Conservation (phyloP, 1,140 invertebrate species). For the Capitella teleta region DNA sequence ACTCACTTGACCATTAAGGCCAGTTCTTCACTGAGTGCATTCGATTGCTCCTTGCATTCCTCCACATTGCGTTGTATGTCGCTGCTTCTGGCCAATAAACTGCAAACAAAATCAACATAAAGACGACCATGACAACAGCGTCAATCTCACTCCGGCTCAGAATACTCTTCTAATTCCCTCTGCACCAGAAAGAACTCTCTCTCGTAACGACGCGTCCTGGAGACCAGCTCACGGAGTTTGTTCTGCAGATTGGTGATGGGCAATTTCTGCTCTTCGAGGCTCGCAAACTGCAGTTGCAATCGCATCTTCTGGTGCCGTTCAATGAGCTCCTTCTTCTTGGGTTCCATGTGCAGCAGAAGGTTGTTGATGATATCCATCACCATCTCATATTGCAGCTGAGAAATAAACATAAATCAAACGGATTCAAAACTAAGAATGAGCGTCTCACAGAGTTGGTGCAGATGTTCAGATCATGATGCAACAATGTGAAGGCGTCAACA, state of each 20-base stretch:
- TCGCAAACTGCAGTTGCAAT: constrained; percentile 81
- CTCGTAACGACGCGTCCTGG: constrained; percentile 69
- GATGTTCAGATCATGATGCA: constrained; percentile 95
- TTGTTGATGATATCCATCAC: constrained; percentile 95
- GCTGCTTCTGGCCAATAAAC: constrained; percentile 23
- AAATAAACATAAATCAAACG: constrained; percentile 13
- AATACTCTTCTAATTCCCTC: constrained; percentile 58
- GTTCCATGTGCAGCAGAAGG: constrained; percentile 88
- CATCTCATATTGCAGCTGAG: constrained; percentile 71
- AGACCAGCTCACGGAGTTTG: constrained; percentile 59
- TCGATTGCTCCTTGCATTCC: constrained; percentile 80
- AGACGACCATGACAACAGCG: not conserved
- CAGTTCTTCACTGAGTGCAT: constrained; percentile 76
- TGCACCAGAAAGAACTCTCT: constrained; percentile 68
- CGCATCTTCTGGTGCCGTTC: constrained; percentile 81
- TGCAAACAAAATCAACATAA: constrained; percentile 10
- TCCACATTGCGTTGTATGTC: constrained; percentile 51
- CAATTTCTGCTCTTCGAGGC: constrained; percentile 75
- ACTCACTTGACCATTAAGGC: constrained; percentile 67
- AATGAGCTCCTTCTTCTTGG: constrained; percentile 70
- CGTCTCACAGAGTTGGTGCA: constrained; percentile 78
- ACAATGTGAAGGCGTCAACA: constrained; percentile 92
- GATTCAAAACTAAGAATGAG: not conserved
- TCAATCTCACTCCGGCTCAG: not conserved
- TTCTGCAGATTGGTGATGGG: constrained; percentile 89